Conservation (phyloP, 1,140 invertebrate genomes). For the Pogonomyrmex californicus region DNA sequence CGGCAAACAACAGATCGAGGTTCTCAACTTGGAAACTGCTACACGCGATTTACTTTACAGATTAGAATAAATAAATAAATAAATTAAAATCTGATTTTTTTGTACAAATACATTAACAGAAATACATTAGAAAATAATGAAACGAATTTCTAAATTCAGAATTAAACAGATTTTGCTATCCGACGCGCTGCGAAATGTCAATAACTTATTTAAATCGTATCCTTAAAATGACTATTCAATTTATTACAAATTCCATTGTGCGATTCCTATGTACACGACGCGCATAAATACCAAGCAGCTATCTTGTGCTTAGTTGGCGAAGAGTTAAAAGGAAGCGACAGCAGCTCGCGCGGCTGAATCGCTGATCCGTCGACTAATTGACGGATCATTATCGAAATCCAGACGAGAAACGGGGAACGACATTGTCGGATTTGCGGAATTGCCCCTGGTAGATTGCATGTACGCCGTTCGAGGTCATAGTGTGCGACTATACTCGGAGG, state of each 20-base stretch:
- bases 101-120: no score
- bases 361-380: conserved; percentile 72
- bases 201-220: neutral
- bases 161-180: neutral
- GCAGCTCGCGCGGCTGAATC: conserved; percentile 32
- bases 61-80: neutral
- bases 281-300: neutral
- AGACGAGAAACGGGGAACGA: conserved; percentile 42
- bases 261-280: neutral
- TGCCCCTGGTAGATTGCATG: conserved; percentile 24
- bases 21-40: conserved; percentile 55
- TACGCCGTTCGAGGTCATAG: conserved; percentile 51
- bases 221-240: neutral
- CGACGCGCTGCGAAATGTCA: neutral
- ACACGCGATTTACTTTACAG: neutral
- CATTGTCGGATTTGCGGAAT: conserved; percentile 27
- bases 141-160: neutral
- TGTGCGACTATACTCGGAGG: conserved; percentile 59
- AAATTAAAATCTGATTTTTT: neutral
- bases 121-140: neutral
- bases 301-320: neutral
- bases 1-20: conserved; percentile 53
- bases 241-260: neutral
- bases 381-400: conserved; percentile 67
- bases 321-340: conserved; percentile 17